Evolutionary conservation across 2,888 invertebrate species (phyloP).

Genomic region (Aleiodes alternator): DNA sequence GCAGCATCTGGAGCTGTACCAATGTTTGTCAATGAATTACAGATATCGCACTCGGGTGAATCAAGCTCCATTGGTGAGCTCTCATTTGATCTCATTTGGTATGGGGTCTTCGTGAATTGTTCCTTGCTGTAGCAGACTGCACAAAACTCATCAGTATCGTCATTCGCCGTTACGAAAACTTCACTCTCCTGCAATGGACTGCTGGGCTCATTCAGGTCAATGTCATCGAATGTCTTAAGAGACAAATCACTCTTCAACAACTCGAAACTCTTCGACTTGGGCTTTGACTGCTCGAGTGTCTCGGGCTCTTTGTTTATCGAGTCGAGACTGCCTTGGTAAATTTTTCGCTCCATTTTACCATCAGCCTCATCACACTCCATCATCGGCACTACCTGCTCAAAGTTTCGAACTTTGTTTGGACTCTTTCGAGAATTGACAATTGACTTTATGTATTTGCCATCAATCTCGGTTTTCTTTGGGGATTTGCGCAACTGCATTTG

Average conservation of each 20-base stretch:
- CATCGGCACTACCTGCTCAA: constrained; percentile 48
- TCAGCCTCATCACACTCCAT: constrained; percentile 36
- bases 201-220: constrained; percentile 51
- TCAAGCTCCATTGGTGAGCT: constrained; percentile 71
- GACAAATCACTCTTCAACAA: constrained; percentile 65
- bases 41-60: constrained; percentile 72
- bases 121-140: constrained; percentile 67
- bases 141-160: constrained; percentile 67
- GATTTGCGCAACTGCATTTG: not conserved
- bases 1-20: constrained; percentile 55
- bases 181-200: constrained; percentile 60
- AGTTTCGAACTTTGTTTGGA: constrained; percentile 62
- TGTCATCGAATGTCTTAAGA: constrained; percentile 51
- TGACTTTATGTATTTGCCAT: constrained; percentile 71
- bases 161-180: constrained; percentile 60
- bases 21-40: constrained; percentile 68
- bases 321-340: constrained; percentile 64
- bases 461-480: constrained; percentile 61
- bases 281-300: constrained; percentile 60
- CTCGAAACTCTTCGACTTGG: constrained; percentile 72
- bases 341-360: constrained; percentile 43
- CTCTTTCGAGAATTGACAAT: constrained; percentile 69
- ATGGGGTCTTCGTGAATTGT: constrained; percentile 64
- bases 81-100: constrained; percentile 66
- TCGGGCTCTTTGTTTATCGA: constrained; percentile 58